phyloP scores from a whole-genome alignment of 2,113 vertebrate genomes.

The Mobula birostris region DNA sequence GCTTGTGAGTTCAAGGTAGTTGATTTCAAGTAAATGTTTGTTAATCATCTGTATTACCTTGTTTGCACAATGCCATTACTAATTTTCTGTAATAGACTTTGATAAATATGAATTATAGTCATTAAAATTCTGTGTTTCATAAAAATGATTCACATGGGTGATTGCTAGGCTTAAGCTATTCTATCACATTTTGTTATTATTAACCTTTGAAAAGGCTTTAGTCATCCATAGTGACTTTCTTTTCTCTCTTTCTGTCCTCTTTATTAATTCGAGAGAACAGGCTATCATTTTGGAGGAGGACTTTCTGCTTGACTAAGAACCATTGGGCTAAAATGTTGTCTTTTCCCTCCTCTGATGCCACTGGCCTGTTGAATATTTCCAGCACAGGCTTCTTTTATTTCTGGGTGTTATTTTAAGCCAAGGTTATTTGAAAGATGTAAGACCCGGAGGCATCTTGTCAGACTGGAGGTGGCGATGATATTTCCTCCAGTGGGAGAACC shows the following conservation, averaged over 20 bases:
- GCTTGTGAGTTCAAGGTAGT: not conserved
- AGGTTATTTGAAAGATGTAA: no score
- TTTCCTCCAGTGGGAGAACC: no score
- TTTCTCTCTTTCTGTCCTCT: not conserved
- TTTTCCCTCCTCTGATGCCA: no score
- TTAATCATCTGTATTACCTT: not conserved
- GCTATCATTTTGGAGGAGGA: not conserved
- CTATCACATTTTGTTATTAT: no score
- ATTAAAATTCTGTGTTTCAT: not conserved
- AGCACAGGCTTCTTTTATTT: no score
- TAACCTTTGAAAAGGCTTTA: no score
- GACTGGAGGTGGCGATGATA: no score
- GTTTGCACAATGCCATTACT: not conserved
- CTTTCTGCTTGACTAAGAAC: not conserved
- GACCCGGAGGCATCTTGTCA: no score
- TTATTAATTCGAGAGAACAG: not conserved
- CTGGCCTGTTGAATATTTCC: no score
- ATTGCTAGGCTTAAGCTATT: not conserved
- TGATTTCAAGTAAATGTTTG: not conserved
- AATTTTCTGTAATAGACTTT: not conserved
- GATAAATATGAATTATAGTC: not conserved
- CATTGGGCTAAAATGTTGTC: no score
- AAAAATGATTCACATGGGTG: not conserved
- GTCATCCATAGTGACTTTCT: no score
- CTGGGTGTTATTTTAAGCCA: no score